phyloP scores from a whole-genome alignment of 2,113 vertebrate genomes.

The Pachypanchax playfairii region DNA sequence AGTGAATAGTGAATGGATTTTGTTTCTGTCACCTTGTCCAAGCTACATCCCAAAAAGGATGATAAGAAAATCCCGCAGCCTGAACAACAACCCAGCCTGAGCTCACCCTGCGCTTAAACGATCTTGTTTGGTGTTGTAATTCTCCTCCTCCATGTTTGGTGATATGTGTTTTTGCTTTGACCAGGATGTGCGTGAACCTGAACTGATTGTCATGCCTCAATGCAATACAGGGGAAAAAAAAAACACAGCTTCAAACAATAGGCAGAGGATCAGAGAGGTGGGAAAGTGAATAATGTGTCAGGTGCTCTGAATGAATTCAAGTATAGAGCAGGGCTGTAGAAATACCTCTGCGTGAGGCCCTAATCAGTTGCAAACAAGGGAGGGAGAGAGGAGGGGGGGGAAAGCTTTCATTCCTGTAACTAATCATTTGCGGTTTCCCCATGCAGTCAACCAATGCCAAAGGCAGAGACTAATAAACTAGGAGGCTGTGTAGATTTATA shows the following conservation, averaged over 20 bases:
- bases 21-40: constrained; percentile 40
- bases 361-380: constrained; percentile 80
- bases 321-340: constrained; percentile 66
- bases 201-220: constrained; percentile 60
- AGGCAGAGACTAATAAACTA: constrained; percentile 85
- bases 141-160: constrained; percentile 61
- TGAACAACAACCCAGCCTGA: constrained; percentile 21
- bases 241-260: constrained; percentile 69
- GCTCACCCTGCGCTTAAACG: constrained; percentile 49
- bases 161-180: constrained; percentile 63
- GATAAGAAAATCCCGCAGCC: constrained; percentile 53
- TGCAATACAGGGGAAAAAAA: constrained; percentile 44
- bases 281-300: constrained; percentile 75
- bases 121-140: constrained; percentile 51
- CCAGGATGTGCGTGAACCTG: constrained; percentile 43
- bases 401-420: constrained; percentile 82
- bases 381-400: constrained; percentile 36
- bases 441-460: constrained; percentile 82
- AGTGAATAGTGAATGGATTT: constrained; percentile 59
- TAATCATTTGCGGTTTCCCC: constrained; percentile 85
- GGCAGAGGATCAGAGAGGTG: constrained; percentile 70
- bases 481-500: constrained; percentile 85
- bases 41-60: constrained; percentile 33
- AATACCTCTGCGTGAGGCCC: constrained; percentile 80
- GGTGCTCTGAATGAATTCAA: constrained; percentile 78